Base-by-base conservation (phyloP, 2,113 vertebrate genomes). In the Odocoileus hemionus region DNA sequence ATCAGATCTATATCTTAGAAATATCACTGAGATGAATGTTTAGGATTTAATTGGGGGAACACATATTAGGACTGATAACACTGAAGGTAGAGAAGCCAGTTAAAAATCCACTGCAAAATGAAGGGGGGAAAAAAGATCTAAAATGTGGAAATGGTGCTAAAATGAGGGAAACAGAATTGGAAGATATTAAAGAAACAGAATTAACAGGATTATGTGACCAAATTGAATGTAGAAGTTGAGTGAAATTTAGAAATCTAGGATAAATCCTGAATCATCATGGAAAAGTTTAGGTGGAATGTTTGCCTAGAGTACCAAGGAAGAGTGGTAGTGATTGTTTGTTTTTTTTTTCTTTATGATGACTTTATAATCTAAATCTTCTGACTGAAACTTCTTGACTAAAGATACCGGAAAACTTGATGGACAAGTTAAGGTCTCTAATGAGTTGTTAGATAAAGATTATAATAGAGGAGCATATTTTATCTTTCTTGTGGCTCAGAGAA, bases 1-100 rank as follows among this genome's bases (percentile, higher is more conserved):
- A 90, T 78, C 89, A 92, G 25, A 95, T 58, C n/a, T 80, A 61
- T 12, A 36, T 39, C 70, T 97, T 83, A 83, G 43, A 95, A 83
- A 50, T 74, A 45, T 67, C 21, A 26, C 23, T 55, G 26, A 12
- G 21, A 52, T 82, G 19, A 82, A 0, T 86, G 45, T 86, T 76
- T 57, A 52, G 3, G 89, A 54, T 79, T 13, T 55, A 91, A 84
- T 55, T 43, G 8, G 47, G 3, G 5, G 11, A 88, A 55, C 0
- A 61, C 15, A 7, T 67, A 70, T 50, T 45, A 13, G 28, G 12
- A 43, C 28, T 67, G 39, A 33, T 88, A 90, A 87, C n/a, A 78
- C 7, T 21, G 26, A 93, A 11, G 6, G 36, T 14, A 91, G 28
- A 96, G 23, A 85, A 3, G 74, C 26, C 17, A 80, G 16, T 55